Evolutionary conservation across 2,797 vertebrate genomes (phyloP).

Genomic region (Sebastes paucispinis): DNA sequence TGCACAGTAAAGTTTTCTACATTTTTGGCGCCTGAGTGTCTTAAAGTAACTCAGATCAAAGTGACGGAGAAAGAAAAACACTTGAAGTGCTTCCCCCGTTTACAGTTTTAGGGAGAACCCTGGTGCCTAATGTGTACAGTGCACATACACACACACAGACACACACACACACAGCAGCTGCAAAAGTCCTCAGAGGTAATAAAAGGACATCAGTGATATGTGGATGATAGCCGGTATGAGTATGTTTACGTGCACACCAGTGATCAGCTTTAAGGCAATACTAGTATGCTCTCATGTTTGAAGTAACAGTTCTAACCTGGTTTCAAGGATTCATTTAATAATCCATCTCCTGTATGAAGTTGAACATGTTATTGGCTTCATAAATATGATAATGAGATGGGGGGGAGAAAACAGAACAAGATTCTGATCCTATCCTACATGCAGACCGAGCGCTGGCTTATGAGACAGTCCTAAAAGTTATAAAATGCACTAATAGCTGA

Average conservation of each 20-base stretch:
- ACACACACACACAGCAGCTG: conserved; percentile 14
- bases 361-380: not conserved
- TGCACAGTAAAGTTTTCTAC: not conserved
- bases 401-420: not conserved
- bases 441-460: conserved; percentile 1
- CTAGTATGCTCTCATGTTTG: not conserved
- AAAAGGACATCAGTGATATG: not conserved
- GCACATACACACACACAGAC: conserved; percentile 1
- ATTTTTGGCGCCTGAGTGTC: not conserved
- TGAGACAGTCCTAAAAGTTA: no score
- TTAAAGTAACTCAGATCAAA: not conserved
- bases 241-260: conserved; percentile 38
- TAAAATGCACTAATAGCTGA: no score
- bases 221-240: not conserved
- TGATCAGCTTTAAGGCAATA: conserved; percentile 15
- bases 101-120: conserved; percentile 61
- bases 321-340: not conserved
- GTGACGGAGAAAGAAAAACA: conserved; percentile 1
- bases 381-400: not conserved
- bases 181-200: conserved; percentile 19
- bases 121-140: conserved; percentile 49
- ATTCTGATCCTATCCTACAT: not conserved
- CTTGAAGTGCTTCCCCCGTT: conserved; percentile 35
- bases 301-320: not conserved
- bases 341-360: not conserved